Evolutionary conservation across 1,140 invertebrate species (phyloP).

Genomic region (Dysdera silvatica): DNA sequence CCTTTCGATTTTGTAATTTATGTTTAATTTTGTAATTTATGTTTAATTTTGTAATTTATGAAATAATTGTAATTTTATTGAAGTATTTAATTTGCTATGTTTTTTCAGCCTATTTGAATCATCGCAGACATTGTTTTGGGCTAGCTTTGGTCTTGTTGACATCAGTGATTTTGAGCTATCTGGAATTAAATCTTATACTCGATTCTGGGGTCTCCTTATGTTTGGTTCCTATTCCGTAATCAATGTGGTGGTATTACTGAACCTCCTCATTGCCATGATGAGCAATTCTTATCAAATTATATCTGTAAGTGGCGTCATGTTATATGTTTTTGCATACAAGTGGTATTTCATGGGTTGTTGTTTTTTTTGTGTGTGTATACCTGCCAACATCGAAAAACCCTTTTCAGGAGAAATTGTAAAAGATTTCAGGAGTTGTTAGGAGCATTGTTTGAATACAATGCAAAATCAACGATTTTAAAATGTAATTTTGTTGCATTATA

Average conservation of each 20-base stretch:
- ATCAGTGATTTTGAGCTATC: conserved; percentile 89
- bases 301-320: conserved; percentile 59
- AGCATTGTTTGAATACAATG: too few species aligned
- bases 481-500: too few species aligned
- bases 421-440: too few species aligned
- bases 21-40: conserved; percentile 4
- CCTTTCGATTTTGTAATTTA: not conserved
- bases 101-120: conserved; percentile 86
- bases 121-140: conserved; percentile 93
- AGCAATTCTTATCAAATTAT: conserved; percentile 98
- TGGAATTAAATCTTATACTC: conserved; percentile 78
- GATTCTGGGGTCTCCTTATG: conserved; percentile 91
- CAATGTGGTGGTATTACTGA: conserved; percentile 92
- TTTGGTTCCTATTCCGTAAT: conserved; percentile 93
- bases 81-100: not conserved
- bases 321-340: not conserved
- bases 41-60: not conserved
- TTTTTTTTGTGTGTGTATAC: too few species aligned
- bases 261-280: conserved; percentile 98
- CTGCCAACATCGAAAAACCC: too few species aligned
- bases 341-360: too few species aligned
- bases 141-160: conserved; percentile 92
- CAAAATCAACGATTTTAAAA: too few species aligned
- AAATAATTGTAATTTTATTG: not conserved
- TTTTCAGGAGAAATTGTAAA: too few species aligned